Evolutionary conservation across 2,888 invertebrate species (phyloP).

Genomic region (Nemotelus nigrinus): DNA sequence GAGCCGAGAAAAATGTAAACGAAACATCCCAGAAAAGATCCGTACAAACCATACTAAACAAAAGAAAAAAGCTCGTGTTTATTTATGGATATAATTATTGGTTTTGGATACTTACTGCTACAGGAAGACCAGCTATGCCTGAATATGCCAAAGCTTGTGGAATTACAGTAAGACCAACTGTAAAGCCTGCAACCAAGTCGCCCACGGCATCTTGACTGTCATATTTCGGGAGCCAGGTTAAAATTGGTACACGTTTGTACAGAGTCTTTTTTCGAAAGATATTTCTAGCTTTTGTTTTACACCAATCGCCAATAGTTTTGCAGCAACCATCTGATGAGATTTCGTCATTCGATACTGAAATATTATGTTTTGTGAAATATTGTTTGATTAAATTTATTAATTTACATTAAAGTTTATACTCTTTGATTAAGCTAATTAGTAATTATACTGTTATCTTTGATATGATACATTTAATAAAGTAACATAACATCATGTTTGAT

Average conservation of each 20-base stretch:
- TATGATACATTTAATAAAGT: too few relatives aligned
- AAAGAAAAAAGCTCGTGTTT: background rate
- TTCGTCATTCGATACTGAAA: conserved; percentile 66
- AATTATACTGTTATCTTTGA: too few relatives aligned
- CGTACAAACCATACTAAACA: conserved; percentile 87
- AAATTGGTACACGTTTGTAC: conserved; percentile 77
- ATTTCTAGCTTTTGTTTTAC: conserved; percentile 65
- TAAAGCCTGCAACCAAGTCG: conserved; percentile 90
- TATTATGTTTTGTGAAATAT: conserved; percentile 39
- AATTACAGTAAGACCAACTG: conserved; percentile 92
- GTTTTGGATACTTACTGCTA: conserved; percentile 73
- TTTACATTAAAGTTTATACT: too few relatives aligned
- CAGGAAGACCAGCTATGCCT: conserved; percentile 80
- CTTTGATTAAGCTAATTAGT: too few relatives aligned
- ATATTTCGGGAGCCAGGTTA: conserved; percentile 82
- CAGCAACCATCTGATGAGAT: conserved; percentile 56
- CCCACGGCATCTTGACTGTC: conserved; percentile 77
- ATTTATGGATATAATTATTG: conserved; percentile 46
- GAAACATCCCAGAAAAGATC: conserved; percentile 92
- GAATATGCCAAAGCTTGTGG: conserved; percentile 89
- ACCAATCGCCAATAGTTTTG: conserved; percentile 56
- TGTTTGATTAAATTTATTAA: background rate
- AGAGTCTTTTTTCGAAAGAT: conserved; percentile 76
- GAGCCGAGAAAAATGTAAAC: conserved; percentile 91
- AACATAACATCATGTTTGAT: too few relatives aligned